A percentile compares a stretch with the other conserved stretches of the same genome.
These are phyloP conservation scores for Ochropleura leucogaster DNA, from an alignment of 2,888 invertebrate genomes.

Conservation along the genomic window DNA sequence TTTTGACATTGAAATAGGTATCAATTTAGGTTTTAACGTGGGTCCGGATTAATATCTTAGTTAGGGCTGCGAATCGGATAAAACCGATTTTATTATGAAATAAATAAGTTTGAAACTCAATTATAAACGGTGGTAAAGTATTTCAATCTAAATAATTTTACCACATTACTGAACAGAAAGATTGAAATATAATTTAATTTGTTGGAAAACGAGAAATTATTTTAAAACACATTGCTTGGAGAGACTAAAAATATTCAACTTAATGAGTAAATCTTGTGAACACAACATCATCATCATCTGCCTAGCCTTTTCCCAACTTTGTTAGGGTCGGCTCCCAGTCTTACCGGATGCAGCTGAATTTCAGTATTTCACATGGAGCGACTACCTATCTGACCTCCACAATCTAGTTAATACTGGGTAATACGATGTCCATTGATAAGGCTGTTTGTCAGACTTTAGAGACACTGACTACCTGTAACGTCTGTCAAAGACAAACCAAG, in stretches of 20 bases:
- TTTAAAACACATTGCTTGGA: neutral
- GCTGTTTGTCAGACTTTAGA: no score
- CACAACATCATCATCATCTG: no score
- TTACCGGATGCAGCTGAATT: no score
- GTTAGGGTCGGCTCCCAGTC: no score
- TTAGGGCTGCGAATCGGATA: conserved; percentile 19
- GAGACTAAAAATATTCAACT: neutral
- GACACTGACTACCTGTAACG: no score
- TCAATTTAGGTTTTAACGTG: conserved; percentile 56
- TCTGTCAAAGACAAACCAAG: no score
- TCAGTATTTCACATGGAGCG: no score
- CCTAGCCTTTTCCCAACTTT: no score
- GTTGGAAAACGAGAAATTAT: neutral
- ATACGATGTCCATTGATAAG: no score
- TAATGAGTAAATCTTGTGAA: neutral
- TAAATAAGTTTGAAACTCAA: conserved; percentile 44
- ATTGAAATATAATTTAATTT: conserved; percentile 11
- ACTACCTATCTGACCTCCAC: no score
- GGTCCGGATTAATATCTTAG: conserved; percentile 48
- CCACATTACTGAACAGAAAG: conserved; percentile 8
- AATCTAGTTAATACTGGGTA: no score
- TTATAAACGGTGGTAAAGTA: conserved; percentile 22
- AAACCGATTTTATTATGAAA: conserved; percentile 23
- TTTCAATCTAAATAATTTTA: conserved; percentile 21
- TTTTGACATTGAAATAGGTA: conserved; percentile 67